These are phyloP conservation scores for Ceratosolen fusciceps DNA, from an alignment of 1,140 invertebrate species.

Conservation along the genomic window DNA sequence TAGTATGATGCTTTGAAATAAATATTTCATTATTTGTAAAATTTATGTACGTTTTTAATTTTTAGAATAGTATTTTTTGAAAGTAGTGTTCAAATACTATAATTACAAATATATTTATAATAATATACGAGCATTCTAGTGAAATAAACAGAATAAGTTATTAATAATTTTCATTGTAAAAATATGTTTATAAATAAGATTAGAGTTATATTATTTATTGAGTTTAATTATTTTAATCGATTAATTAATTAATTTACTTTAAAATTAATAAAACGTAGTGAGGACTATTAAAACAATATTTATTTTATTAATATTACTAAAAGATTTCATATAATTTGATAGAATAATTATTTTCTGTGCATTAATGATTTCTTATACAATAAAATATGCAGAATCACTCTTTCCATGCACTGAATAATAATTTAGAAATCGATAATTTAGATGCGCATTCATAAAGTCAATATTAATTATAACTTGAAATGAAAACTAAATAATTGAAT, in stretches of 20 bases:
- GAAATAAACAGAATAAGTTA: too few relatives aligned
- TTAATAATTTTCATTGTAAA: too few relatives aligned
- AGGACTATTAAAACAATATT: slow-evolving; percentile 14
- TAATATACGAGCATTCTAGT: too few relatives aligned
- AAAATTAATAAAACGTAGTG: slow-evolving; percentile 12
- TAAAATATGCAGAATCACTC: slow-evolving; percentile 29
- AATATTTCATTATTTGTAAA: too few relatives aligned
- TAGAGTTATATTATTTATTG: background rate
- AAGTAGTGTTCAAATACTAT: too few relatives aligned
- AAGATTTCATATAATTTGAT: background rate
- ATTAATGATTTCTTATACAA: slow-evolving; percentile 6
- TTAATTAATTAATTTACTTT: background rate
- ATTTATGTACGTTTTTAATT: too few relatives aligned
- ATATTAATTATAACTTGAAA: slow-evolving; percentile 8
- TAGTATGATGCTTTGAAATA: too few relatives aligned
- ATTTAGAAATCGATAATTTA: background rate
- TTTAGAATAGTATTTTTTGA: too few relatives aligned
- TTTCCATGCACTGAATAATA: slow-evolving; percentile 17
- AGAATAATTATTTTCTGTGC: slow-evolving; percentile 34
- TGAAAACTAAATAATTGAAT: slow-evolving; percentile 37
- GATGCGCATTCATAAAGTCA: slow-evolving; percentile 12
- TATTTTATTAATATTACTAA: background rate
- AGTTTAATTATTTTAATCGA: slow-evolving; percentile 1
- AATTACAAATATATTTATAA: too few relatives aligned
- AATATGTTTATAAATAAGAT: too few relatives aligned